A percentile compares a stretch with the other conserved stretches of the same genome.
These are phyloP conservation scores for Andrena camellia DNA, from an alignment of 2,888 invertebrate species.

Conservation along the genomic window DNA sequence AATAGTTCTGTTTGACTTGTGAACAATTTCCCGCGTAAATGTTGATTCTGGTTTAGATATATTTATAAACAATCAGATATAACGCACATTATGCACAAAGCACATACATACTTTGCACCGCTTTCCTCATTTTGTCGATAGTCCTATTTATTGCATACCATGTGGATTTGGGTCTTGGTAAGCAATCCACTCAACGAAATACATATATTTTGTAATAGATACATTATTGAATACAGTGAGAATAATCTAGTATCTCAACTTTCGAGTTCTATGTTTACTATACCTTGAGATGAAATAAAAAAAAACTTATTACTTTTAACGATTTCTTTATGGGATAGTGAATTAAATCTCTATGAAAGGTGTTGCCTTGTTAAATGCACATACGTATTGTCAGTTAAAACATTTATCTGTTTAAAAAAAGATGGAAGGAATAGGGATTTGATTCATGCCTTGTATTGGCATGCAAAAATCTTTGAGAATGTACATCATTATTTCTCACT, in stretches of 20 bases:
- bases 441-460: conserved; percentile 76
- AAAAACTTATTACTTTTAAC: conserved; percentile 37
- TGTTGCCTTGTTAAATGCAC: not conserved
- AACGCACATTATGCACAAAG: conserved; percentile 79
- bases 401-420: not conserved
- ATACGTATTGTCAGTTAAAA: not conserved
- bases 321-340: conserved; percentile 54
- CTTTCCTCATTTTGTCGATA: conserved; percentile 85
- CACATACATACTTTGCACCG: conserved; percentile 81
- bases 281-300: conserved; percentile 43
- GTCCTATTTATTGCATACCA: conserved; percentile 85
- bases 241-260: conserved; percentile 60
- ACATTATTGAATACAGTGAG: conserved; percentile 56
- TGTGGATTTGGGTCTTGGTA: conserved; percentile 85
- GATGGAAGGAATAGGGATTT: conserved; percentile 71
- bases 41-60: conserved; percentile 75
- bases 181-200: conserved; percentile 82
- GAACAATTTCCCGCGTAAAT: not conserved
- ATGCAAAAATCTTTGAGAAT: conserved; percentile 75
- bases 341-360: conserved; percentile 70
- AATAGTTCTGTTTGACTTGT: not conserved
- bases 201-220: conserved; percentile 74
- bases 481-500: conserved; percentile 72
- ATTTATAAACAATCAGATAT: conserved; percentile 68
- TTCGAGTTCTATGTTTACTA: conserved; percentile 53